Base-by-base conservation (phyloP, 2,888 invertebrate species). In the Gryllus longicercus region DNA sequence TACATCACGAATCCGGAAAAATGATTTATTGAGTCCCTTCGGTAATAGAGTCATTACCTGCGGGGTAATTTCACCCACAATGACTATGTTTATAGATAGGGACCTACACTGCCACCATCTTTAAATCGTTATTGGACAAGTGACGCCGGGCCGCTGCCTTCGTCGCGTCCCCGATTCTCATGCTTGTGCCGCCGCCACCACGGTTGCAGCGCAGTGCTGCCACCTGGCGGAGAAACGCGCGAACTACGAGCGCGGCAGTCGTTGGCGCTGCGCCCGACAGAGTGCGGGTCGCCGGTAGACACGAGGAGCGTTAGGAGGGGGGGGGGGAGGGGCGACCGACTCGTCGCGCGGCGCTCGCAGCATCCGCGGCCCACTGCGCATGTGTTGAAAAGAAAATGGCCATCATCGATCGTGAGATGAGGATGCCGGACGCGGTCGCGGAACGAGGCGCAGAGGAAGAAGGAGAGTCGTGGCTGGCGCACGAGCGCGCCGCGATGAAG, bases 211-310 rank as follows among this genome's bases (percentile, higher is more conserved):
- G 38, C 81, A 82, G 76, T 80, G 78, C 78, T 81, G 84, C 84
- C 85, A 85, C 84, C 86, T 81, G 18, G 23, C 81, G 82, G 80
- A n/a, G 38, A 76, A 82, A 23, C 25, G 81, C 8, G 12, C 83
- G 86, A 87, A 84, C 83, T 80, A 80, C 82, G 79, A 75, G 78
- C 80, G 78, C 50, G 18, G 18, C 51, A n/a, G 78, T n/a, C 18
- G 75, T 51, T 76, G 16, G 63, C 63, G 63, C 63, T 14, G n/a
- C 63, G 63, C 63, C 63, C 63, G 63, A 18, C 63, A 63, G 63
- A 63, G 63, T 63, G 63, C 63, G 63, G 63, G 63, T 14, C 63
- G 63, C 63, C 63, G 63, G 63, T 12, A 63, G 63, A 16, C 63
- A n/a, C 11, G 63, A 11, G 0, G 63, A 63, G n/a, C n/a, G n/a